A percentile compares a stretch with the other conserved stretches of the same genome.
These are phyloP conservation scores for Blastobasis adustella DNA, from an alignment of 2,888 invertebrate species.

Conservation along the genomic window DNA sequence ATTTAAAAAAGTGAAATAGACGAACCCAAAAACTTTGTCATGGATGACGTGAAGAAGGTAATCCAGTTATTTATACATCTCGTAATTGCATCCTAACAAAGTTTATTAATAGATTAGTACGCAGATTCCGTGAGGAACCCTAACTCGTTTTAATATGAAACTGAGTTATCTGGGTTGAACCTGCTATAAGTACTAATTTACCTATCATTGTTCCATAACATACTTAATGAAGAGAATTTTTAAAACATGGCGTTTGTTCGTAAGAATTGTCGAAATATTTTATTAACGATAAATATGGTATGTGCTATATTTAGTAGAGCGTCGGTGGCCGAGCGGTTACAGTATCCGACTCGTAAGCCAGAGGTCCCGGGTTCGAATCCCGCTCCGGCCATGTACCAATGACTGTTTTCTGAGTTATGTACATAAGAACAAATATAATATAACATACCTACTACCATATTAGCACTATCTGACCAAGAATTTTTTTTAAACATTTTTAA, in stretches of 20 bases:
- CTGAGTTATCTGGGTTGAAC: background rate
- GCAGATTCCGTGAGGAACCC: conserved; percentile 1
- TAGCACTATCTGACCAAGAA: no score
- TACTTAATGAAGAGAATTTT: background rate
- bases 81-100: background rate
- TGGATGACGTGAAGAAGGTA: background rate
- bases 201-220: background rate
- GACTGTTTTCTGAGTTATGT: no score
- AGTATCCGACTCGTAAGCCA: no score
- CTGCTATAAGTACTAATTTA: conserved; percentile 2
- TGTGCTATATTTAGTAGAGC: background rate
- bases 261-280: background rate
- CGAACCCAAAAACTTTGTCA: background rate
- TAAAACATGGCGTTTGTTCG: conserved; percentile 1
- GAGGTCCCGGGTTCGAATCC: no score
- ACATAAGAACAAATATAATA: no score
- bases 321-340: no score
- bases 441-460: no score
- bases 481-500: no score
- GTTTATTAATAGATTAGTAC: background rate
- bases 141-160: conserved; percentile 1
- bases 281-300: background rate
- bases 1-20: background rate
- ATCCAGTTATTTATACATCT: no score
- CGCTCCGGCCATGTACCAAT: no score